Evolutionary conservation across 2,113 vertebrate species (phyloP).

Genomic region (Pygoscelis antarcticus): DNA sequence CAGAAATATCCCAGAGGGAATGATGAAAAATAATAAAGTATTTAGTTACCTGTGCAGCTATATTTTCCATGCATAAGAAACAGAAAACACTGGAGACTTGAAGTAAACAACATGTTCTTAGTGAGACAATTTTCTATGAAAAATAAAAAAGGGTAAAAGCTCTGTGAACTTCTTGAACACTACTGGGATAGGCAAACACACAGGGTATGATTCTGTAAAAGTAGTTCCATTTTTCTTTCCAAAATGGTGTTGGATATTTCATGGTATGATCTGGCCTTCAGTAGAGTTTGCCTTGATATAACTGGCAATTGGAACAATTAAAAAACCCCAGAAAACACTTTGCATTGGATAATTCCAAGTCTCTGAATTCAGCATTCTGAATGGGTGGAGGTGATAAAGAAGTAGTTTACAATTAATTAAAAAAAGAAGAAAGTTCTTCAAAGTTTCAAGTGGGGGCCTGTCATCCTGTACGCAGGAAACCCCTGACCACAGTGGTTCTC

Average conservation of each 20-base stretch:
- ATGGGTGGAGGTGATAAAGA: not conserved
- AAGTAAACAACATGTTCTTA: not conserved
- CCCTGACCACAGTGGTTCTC: not conserved
- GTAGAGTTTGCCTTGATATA: not conserved
- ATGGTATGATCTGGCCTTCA: not conserved
- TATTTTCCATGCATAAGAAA: not conserved
- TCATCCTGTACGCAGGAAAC: not conserved
- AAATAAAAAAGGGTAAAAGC: not conserved
- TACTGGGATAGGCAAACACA: not conserved
- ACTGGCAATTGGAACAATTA: not conserved
- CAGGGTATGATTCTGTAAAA: not conserved
- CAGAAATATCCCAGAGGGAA: constrained; percentile 44
- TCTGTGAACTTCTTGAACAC: not conserved
- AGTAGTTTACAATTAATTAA: not conserved
- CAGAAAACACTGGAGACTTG: not conserved
- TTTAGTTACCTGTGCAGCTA: not conserved
- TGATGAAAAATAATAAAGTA: constrained; percentile 41
- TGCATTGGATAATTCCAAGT: not conserved
- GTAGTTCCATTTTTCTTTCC: not conserved
- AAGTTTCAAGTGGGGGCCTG: not conserved
- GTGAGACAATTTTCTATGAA: not conserved
- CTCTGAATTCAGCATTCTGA: not conserved
- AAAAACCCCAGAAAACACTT: not conserved
- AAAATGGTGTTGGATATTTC: not conserved
- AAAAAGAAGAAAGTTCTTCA: not conserved